Conservation (phyloP, 2,113 vertebrate genomes). For the Entelurus aequoreus region DNA sequence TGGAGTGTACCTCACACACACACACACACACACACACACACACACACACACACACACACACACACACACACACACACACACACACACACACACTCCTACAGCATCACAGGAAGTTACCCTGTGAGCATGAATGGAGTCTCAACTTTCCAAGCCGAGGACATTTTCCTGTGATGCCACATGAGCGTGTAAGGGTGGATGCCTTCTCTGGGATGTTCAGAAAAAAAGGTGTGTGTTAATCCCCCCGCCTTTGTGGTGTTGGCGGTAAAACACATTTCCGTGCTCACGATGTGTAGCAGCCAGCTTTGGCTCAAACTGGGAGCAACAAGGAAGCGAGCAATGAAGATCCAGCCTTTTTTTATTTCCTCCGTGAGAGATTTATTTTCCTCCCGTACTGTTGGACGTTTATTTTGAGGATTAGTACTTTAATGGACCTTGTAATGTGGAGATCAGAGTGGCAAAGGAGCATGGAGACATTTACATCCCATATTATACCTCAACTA, state of each 20-base stretch:
- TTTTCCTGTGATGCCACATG: slow-evolving; percentile 32
- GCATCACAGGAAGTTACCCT: slow-evolving; percentile 9
- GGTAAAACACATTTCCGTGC: slow-evolving; percentile 67
- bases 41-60: no score
- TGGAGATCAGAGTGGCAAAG: slow-evolving; percentile 75
- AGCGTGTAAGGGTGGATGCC: slow-evolving; percentile 51
- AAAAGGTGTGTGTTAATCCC: slow-evolving; percentile 62
- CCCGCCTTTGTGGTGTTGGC: slow-evolving; percentile 55
- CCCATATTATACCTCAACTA: no score
- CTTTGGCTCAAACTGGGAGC: slow-evolving; percentile 66
- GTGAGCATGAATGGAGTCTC: slow-evolving; percentile 21
- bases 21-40: no score
- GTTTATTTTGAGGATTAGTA: slow-evolving; percentile 80
- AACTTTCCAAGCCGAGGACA: slow-evolving; percentile 32
- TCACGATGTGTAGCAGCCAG: slow-evolving; percentile 60
- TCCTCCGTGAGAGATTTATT: slow-evolving; percentile 43
- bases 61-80: no score
- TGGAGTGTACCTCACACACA: no score
- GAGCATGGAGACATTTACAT: slow-evolving; percentile 58
- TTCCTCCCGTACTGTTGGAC: slow-evolving; percentile 67
- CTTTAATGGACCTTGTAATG: slow-evolving; percentile 82
- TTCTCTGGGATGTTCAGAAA: slow-evolving; percentile 51
- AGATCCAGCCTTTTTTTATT: slow-evolving; percentile 55
- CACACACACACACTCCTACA: no score
- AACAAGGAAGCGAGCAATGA: slow-evolving; percentile 45